A percentile compares a stretch with the other conserved stretches of the same genome.
These are phyloP conservation scores for Coecobrya sp. DNA, from an alignment of 2,888 invertebrate genomes.

Conservation along the genomic window DNA sequence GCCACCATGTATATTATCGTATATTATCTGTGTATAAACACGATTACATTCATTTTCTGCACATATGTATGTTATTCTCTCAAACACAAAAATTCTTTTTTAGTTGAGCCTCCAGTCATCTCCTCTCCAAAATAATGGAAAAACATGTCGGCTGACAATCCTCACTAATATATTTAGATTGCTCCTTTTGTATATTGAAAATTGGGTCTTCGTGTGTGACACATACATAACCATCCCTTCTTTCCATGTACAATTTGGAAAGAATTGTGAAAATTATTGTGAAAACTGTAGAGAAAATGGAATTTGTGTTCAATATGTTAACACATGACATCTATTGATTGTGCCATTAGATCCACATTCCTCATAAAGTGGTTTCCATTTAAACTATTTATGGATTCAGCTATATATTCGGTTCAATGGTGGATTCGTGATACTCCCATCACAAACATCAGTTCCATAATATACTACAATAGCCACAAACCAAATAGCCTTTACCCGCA, in stretches of 20 bases:
- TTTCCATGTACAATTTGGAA: not conserved
- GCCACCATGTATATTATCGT: not conserved
- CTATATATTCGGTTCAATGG: not conserved
- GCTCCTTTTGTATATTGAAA: constrained; percentile 9
- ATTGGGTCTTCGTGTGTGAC: not conserved
- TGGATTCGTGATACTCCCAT: not conserved
- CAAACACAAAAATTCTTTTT: not conserved
- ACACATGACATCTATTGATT: constrained; percentile 28
- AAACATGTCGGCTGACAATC: not conserved
- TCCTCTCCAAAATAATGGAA: not conserved
- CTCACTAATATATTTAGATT: not conserved
- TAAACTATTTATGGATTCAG: constrained; percentile 55
- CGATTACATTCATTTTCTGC: not conserved
- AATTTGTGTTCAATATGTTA: constrained; percentile 43
- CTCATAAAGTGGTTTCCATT: constrained; percentile 37
- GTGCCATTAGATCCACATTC: constrained; percentile 3
- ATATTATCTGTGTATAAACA: not conserved
- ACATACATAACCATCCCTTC: not conserved
- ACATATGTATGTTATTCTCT: not conserved
- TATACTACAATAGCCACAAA: not conserved
- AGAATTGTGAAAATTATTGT: not conserved
- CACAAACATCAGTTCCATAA: not conserved
- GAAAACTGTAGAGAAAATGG: constrained; percentile 7
- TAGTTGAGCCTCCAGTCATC: not conserved
- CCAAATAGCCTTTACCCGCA: not conserved